Evolutionary conservation across 1,140 invertebrate genomes (phyloP).

Genomic region (Wasmannia auropunctata): DNA sequence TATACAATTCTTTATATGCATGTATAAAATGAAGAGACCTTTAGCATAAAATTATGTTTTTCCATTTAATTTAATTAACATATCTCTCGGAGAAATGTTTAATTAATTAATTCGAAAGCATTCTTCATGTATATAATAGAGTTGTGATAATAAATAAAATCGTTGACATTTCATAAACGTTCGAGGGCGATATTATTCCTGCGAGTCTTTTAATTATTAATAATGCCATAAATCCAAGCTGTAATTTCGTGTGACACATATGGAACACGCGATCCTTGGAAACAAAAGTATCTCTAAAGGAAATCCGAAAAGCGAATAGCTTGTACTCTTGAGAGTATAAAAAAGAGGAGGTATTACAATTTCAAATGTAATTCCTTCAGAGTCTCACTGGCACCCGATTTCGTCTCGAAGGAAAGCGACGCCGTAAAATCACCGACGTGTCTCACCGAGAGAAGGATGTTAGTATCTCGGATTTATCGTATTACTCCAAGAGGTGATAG

Average conservation of each 20-base stretch:
- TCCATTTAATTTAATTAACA: constrained; percentile 76
- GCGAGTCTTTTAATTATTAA: constrained; percentile 65
- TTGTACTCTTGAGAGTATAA: constrained; percentile 15
- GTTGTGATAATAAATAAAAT: constrained; percentile 30
- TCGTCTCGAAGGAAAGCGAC: constrained; percentile 61
- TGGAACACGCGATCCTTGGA: neutral
- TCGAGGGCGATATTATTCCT: constrained; percentile 11
- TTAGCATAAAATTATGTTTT: constrained; percentile 55
- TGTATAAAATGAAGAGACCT: neutral
- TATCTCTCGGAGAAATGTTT: neutral
- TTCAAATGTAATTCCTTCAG: constrained; percentile 81
- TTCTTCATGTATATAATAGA: neutral
- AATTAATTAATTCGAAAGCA: constrained; percentile 76
- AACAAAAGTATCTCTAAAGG: constrained; percentile 34
- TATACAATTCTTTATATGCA: neutral
- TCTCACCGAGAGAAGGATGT: neutral
- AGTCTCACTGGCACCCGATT: constrained; percentile 50
- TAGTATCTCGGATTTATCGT: constrained; percentile 2
- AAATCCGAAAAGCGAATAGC: constrained; percentile 36
- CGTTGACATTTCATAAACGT: neutral
- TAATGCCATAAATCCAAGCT: constrained; percentile 23
- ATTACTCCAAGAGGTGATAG: constrained; percentile 1
- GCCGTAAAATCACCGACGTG: constrained; percentile 74
- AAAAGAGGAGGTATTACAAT: constrained; percentile 77
- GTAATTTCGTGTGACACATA: constrained; percentile 8